phyloP scores from a whole-genome alignment of 2,113 vertebrate genomes.

The Lonchura striata region DNA sequence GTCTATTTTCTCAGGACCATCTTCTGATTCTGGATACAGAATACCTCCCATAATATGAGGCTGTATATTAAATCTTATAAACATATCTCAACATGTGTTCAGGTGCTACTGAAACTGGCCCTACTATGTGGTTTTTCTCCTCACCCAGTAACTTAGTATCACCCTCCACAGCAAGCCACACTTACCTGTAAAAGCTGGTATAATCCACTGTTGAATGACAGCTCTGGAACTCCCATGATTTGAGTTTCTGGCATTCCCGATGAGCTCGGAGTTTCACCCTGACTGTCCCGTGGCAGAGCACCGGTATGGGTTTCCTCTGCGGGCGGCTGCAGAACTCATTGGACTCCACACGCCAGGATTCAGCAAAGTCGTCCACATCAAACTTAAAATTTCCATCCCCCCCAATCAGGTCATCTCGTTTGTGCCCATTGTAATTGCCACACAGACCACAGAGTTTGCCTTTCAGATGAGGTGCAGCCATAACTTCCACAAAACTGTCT shows the following conservation, averaged over 20 bases:
- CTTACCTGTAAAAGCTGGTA: slow-evolving; percentile 87
- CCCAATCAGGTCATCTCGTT: slow-evolving; percentile 90
- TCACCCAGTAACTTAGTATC: not conserved
- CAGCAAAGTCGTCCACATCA: slow-evolving; percentile 95
- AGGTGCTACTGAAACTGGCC: not conserved
- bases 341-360: slow-evolving; percentile 93
- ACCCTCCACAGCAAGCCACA: not conserved
- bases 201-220: slow-evolving; percentile 93
- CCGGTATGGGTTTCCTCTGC: slow-evolving; percentile 77
- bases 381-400: slow-evolving; percentile 94
- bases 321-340: slow-evolving; percentile 88
- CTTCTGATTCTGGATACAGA: not conserved
- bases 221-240: slow-evolving; percentile 92
- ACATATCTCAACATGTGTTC: not conserved
- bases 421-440: slow-evolving; percentile 97
- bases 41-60: not conserved
- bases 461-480: slow-evolving; percentile 89
- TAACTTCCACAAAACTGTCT: slow-evolving; percentile 97
- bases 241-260: slow-evolving; percentile 94
- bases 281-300: slow-evolving; percentile 87
- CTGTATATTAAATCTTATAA: not conserved
- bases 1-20: not conserved
- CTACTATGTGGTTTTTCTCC: not conserved
- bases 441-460: slow-evolving; percentile 94
- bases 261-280: slow-evolving; percentile 93